Percentiles rank a stretch among this genome's conserved stretches.
Evolutionary conservation across 1,140 invertebrate species (phyloP).

Genomic region (Hydropsyche tenuis): DNA sequence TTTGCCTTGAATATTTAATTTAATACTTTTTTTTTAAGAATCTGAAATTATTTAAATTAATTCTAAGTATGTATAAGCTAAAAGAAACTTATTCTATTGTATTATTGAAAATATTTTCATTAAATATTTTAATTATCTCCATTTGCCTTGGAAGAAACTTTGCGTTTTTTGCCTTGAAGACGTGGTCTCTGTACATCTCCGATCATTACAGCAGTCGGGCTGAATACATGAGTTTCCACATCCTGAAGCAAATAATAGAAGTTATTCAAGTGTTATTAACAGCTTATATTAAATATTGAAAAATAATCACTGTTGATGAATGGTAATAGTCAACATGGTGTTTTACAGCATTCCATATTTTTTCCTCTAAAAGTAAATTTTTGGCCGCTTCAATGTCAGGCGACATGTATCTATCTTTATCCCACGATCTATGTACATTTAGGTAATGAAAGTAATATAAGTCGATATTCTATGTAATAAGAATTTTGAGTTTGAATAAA

Average conservation of each 20-base stretch:
- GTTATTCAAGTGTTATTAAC: constrained; percentile 13
- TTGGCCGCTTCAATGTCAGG: constrained; percentile 71
- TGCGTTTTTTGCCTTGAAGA: constrained; percentile 44
- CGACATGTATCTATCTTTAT: constrained; percentile 72
- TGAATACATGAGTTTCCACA: constrained; percentile 60
- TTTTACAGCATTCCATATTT: constrained; percentile 64
- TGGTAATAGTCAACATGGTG: constrained; percentile 61
- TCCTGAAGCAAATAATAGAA: constrained; percentile 52
- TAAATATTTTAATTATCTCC: constrained; percentile 17
- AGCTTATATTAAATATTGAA: background rate
- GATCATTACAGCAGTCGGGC: constrained; percentile 56
- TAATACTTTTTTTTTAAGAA: no score
- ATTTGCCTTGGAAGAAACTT: constrained; percentile 32
- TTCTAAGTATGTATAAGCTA: no score
- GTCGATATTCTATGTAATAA: background rate
- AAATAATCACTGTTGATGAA: constrained; percentile 53
- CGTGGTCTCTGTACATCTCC: constrained; percentile 51
- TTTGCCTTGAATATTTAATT: no score
- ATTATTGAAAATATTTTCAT: background rate
- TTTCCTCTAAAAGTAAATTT: constrained; percentile 65
- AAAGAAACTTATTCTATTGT: background rate
- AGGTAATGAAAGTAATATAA: background rate
- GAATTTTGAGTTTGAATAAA: background rate
- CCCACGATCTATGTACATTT: constrained; percentile 62
- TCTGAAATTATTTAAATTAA: no score